Evolutionary conservation across 2,797 vertebrate species (phyloP), one percentile per base, ranked within the genome.

Genomic region (Peromyscus melanophrys): DNA sequence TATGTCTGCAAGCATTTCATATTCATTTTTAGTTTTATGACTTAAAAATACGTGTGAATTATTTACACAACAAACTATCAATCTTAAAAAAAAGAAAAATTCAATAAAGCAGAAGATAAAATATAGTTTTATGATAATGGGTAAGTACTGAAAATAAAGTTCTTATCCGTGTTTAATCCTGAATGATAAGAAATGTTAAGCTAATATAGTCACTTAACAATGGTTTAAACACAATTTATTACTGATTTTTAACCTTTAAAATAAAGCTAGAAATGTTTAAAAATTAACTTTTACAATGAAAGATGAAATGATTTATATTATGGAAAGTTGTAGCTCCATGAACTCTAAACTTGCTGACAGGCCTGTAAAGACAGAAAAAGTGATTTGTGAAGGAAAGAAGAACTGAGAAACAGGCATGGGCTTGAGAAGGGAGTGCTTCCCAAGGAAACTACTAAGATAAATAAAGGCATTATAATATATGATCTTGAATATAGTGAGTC

Each of bases 361-460:
- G 14, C 29, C 90, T 85, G 89, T 78, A 9, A 77, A 92, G 21
- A 5, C 40, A 86, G 17, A 91, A 78, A 67, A 73, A 34, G 11
- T 92, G 31, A 89, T 89, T 92, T n/a, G 43, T 89, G 63, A 19
- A 96, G 46, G n/a, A 93, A 82, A 75, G 9, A 57, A 4, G 14
- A 96, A 91, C 55, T 75, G 75, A 59, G 23, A 94, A 78, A 61
- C n/a, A 69, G 55, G 16, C 14, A 43, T 12, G 6, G 7, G 61
- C 52, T 90, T 83, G 0, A 1, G 83, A 84, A 90, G 25, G 9
- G 8, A 90, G 25, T 6, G 8, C 6, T 69, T 49, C 34, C 2
- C 4, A 23, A 37, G 13, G 1, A 21, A 90, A 84, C 1, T 40
- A 11, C 37, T 40, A 63, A 0, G 8, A n/a, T 81, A 52, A 89